Evolutionary conservation across 1,140 invertebrate genomes (phyloP), one percentile per base, ranked within the genome.

Genomic region (Zaprionus kolodkinae): DNA sequence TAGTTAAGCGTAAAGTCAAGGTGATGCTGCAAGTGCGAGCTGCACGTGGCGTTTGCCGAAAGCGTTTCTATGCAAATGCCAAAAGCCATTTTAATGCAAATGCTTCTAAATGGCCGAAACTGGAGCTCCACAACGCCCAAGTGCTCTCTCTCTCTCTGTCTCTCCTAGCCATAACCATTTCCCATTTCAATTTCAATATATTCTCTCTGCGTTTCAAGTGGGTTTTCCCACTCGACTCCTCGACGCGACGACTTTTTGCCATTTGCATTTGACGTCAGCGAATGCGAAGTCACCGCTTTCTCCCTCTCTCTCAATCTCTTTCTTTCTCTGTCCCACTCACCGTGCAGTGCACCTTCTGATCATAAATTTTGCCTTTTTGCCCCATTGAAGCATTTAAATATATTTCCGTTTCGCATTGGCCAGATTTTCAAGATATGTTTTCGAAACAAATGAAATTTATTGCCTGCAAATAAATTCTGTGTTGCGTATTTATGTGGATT

Each of bases 21-120:
- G 61, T 50, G 65, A 60, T 38, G 72, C 17, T 45, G 78, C 52
- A 63, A 69, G 30, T 83, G 80, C 80, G 21, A 21, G 67, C 54
- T 54, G 48, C 83, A 82, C 83, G 72, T 79, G 76, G 76, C 79
- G 61, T 76, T 52, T 62, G 60, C 65, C 78, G 60, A 72, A 73
- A 72, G 72, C 72, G 61, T 72, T 64, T 70, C 73, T 70, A 87
- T 80, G 84, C 80, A 87, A 87, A 88, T 87, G 56, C 72, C 80
- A 71, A 78, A 76, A 74, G 84, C 74, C 80, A 83, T 78, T 88
- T 80, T 73, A 84, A 75, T 88, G 83, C 77, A 87, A 88, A 87
- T 88, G 66, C 57, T 60, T 80, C 82, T 81, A 82, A 86, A 77
- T 77, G 83, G 79, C 72, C 72, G 78, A 59, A 56, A 27, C 27